Evolutionary conservation across 2,113 vertebrate species (phyloP).

Genomic region (Erythrocebus patas): DNA sequence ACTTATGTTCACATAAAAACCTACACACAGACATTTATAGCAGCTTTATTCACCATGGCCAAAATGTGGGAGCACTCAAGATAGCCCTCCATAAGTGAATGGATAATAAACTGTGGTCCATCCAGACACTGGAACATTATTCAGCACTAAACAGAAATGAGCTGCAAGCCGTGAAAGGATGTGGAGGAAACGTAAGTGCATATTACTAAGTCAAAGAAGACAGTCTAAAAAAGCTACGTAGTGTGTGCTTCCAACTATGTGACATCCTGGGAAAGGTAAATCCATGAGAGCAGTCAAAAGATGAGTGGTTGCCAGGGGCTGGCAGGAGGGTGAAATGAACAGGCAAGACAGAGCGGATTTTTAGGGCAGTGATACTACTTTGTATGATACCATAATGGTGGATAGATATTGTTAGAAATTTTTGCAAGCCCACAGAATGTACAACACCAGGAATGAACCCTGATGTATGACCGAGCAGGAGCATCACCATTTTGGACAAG

Average conservation of each 20-base stretch:
- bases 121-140: not conserved
- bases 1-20: not conserved
- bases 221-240: not conserved
- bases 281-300: not conserved
- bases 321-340: not conserved
- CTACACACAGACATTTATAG: not conserved
- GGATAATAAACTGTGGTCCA: not conserved
- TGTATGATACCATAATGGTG: not conserved
- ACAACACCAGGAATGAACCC: not conserved
- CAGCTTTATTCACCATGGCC: not conserved
- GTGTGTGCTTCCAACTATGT: not conserved
- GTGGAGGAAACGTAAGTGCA: not conserved
- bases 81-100: not conserved
- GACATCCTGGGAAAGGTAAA: not conserved
- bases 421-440: not conserved
- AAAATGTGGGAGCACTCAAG: not conserved
- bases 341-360: not conserved
- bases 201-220: not conserved
- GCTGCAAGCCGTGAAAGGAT: not conserved
- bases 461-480: not conserved
- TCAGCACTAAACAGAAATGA: not conserved
- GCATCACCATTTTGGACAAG: too few relatives aligned
- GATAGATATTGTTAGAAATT: not conserved
- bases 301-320: not conserved
- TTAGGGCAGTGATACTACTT: not conserved